These are phyloP conservation scores for Lasius fuliginosus DNA, from an alignment of 2,888 invertebrate species.

Conservation along the genomic window DNA sequence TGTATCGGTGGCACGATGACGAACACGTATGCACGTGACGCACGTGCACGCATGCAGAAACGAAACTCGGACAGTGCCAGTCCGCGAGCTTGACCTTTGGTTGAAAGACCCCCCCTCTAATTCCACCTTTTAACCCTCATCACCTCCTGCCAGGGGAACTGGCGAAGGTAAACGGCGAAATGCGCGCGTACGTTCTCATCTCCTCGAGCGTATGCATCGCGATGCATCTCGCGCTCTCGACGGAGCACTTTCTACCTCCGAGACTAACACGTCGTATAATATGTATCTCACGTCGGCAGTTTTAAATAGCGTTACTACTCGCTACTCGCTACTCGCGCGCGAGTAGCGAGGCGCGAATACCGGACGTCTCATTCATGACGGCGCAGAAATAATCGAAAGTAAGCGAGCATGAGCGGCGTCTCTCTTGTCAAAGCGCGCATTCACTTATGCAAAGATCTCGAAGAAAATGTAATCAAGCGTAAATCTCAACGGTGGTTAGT, in stretches of 20 bases:
- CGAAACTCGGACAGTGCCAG: conserved; percentile 21
- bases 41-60: conserved; percentile 48
- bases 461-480: conserved; percentile 43
- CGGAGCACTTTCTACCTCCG: conserved; percentile 63
- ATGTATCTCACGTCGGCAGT: conserved; percentile 52
- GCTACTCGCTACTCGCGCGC: no score
- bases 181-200: conserved; percentile 57
- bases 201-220: conserved; percentile 39
- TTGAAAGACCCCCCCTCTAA: conserved; percentile 61
- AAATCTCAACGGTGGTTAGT: conserved; percentile 25
- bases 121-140: conserved; percentile 74
- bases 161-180: conserved; percentile 64
- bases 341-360: conserved; percentile 44
- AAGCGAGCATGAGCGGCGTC: conserved; percentile 42
- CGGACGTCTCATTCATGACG: conserved; percentile 53
- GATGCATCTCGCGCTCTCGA: conserved; percentile 38
- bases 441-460: conserved; percentile 42
- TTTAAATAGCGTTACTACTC: conserved; percentile 46
- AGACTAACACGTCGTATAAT: conserved; percentile 44
- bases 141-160: conserved; percentile 51
- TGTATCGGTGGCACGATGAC: conserved; percentile 15
- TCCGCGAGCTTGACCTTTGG: conserved; percentile 55
- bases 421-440: conserved; percentile 44
- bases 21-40: conserved; percentile 23
- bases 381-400: conserved; percentile 57